Conservation (phyloP, 1,140 invertebrate species). For the Musca vetustissima region DNA sequence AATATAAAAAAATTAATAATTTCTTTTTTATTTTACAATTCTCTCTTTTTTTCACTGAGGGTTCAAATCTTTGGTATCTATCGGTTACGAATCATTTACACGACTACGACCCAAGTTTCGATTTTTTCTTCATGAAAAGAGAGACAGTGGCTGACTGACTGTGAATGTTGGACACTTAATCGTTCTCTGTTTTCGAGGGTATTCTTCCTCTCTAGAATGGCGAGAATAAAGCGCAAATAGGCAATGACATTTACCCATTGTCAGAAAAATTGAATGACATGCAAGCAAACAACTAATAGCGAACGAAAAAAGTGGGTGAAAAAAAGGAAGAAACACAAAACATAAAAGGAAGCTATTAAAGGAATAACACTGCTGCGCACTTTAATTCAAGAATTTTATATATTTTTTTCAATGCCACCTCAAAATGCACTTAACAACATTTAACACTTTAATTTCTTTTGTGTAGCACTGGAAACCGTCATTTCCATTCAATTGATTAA, state of each 20-base stretch:
- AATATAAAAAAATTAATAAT: slow-evolving; percentile 7
- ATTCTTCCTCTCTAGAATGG: not conserved
- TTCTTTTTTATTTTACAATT: slow-evolving; percentile 22
- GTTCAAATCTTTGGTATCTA: slow-evolving; percentile 33
- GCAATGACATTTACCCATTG: slow-evolving; percentile 14
- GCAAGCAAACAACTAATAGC: not conserved
- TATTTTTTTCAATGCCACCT: too few relatives aligned
- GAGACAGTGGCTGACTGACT: too few relatives aligned
- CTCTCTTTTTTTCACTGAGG: slow-evolving; percentile 16
- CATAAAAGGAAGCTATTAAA: too few relatives aligned
- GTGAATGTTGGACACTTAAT: slow-evolving; percentile 4
- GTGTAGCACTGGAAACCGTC: too few relatives aligned
- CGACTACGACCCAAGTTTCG: slow-evolving; percentile 29
- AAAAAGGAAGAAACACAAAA: not conserved
- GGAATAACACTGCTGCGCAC: too few relatives aligned
- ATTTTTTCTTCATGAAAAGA: slow-evolving; percentile 24
- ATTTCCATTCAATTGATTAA: too few relatives aligned
- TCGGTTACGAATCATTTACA: slow-evolving; percentile 28
- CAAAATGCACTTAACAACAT: too few relatives aligned
- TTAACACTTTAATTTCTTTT: too few relatives aligned
- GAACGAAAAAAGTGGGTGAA: not conserved
- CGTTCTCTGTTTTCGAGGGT: slow-evolving; percentile 19
- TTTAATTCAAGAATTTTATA: too few relatives aligned
- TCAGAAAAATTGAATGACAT: slow-evolving; percentile 2
- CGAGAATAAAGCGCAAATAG: not conserved